Percentiles rank a stretch among this genome's conserved stretches.
Conservation (phyloP, 2,113 vertebrate genomes). For the Cervus canadensis region DNA sequence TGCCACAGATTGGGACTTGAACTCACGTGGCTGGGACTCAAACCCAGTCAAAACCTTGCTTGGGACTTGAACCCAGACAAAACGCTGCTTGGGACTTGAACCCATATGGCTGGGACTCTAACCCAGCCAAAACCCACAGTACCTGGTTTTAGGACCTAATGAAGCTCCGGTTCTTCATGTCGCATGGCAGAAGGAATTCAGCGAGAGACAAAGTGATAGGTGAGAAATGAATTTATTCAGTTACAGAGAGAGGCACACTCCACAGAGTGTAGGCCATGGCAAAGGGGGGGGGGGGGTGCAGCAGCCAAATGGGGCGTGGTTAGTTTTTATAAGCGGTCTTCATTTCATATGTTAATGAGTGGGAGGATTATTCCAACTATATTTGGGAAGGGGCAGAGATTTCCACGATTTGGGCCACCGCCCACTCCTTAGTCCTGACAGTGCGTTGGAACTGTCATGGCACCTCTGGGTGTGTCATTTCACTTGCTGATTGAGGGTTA, state of each 20-base stretch:
- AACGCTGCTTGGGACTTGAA: neutral
- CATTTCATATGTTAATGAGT: neutral
- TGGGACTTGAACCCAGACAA: neutral
- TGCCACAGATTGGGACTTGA: neutral
- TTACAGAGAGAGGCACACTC: neutral
- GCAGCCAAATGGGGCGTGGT: fast-evolving
- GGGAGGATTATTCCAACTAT: neutral
- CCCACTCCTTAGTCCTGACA: neutral
- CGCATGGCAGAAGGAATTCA: neutral
- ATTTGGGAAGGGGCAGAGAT: neutral
- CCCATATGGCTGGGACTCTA: neutral
- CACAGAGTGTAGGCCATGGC: neutral
- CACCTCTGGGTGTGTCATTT: neutral
- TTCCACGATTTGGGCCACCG: neutral
- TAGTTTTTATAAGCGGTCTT: neutral
- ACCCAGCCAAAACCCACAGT: neutral
- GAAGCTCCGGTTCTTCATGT: neutral
- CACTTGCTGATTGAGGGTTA: neutral
- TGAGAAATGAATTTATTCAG: neutral
- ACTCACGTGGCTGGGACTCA: neutral
- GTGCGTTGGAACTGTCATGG: neutral
- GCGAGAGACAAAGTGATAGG: neutral
- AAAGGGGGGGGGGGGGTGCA: neutral
- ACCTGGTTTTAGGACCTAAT: neutral
- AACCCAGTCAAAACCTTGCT: neutral